Base-by-base conservation (phyloP, 2,797 vertebrate species). In the Lepilemur ruficaudatus region DNA sequence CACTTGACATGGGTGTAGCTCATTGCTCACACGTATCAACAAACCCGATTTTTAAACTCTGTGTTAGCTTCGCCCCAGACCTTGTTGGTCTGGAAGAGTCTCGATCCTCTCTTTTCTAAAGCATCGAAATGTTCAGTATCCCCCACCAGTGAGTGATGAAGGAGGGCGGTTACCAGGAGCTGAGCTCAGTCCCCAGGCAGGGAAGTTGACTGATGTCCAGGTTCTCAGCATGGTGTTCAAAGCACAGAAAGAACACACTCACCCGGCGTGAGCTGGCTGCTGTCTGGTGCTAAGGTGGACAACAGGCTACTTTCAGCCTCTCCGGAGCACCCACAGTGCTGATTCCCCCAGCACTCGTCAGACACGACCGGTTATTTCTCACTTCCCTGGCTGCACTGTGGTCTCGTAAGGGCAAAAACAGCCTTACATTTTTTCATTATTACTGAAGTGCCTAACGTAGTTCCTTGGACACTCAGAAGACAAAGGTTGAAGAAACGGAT, bases 21-120 rank as follows among this genome's bases (percentile, higher is more conserved):
- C 57, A 59, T 2, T 89, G 75, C 52, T 88, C 88, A 97, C 28
- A 89, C 92, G 91, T 11, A 32, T 43, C 32, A 67, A 83, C 61
- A 84, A 73, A 65, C 59, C 11, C 69, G 35, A 89, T 35, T 81
- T 85, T 52, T 82, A 35, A 35, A 76, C 6, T 41, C 63, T 52
- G 11, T 63, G 79, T 61, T 96, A 50, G 57, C 14, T 83, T 92
- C 18, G 87, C 46, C 57, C 65, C 32, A 65, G 38, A 50, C 11
- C 55, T 80, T 80, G 10, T 9, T 70, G 55, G 35, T 85, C 61
- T 75, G n/a, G 17, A 85, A 86, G 80, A 91, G 63, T 22, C 75
- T 48, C 43, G 11, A 23, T 41, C 32, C 81, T 84, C 59, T 63
- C 70, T 80, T 72, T 59, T 84, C 69, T 17, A 30, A 79, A 92